Evolutionary conservation across 2,888 invertebrate genomes (phyloP).

Genomic region (Polydrusus tereticollis): DNA sequence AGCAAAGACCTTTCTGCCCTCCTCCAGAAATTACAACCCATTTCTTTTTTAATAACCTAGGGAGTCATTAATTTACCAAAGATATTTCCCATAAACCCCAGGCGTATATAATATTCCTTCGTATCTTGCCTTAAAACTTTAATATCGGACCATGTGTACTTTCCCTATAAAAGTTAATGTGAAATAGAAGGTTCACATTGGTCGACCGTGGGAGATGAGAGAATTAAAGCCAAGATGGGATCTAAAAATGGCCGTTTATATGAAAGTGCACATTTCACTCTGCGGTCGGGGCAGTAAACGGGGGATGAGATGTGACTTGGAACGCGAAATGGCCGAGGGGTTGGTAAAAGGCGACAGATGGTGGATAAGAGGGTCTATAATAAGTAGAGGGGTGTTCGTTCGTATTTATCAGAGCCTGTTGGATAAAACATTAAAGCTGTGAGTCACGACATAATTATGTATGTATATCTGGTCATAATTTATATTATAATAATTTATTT

Average conservation of each 20-base stretch:
- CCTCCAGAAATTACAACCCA: slow-evolving; percentile 30
- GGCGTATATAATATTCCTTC: slow-evolving; percentile 26
- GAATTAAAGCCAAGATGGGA: slow-evolving; percentile 35
- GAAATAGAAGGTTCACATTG: slow-evolving; percentile 17
- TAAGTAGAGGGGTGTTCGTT: background rate
- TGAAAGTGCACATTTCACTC: slow-evolving; percentile 37
- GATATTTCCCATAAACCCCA: slow-evolving; percentile 33
- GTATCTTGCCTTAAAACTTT: slow-evolving; percentile 41
- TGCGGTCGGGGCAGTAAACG: slow-evolving; percentile 30
- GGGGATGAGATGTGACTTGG: slow-evolving; percentile 24
- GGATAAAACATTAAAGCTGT: no score
- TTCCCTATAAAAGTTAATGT: slow-evolving; percentile 32
- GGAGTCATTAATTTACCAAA: slow-evolving; percentile 39
- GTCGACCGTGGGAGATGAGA: slow-evolving; percentile 24
- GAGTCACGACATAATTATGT: no score
- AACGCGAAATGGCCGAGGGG: slow-evolving; percentile 32
- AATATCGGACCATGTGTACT: slow-evolving; percentile 44
- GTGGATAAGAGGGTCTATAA: background rate
- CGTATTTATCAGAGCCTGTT: background rate
- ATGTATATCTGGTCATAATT: no score
- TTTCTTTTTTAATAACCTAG: slow-evolving; percentile 36
- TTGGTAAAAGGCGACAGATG: slow-evolving; percentile 14
- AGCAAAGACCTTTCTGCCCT: slow-evolving; percentile 4
- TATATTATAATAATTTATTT: no score
- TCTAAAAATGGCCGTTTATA: slow-evolving; percentile 38